Conservation (phyloP, 2,113 vertebrate species). For the Prunella himalayana region DNA sequence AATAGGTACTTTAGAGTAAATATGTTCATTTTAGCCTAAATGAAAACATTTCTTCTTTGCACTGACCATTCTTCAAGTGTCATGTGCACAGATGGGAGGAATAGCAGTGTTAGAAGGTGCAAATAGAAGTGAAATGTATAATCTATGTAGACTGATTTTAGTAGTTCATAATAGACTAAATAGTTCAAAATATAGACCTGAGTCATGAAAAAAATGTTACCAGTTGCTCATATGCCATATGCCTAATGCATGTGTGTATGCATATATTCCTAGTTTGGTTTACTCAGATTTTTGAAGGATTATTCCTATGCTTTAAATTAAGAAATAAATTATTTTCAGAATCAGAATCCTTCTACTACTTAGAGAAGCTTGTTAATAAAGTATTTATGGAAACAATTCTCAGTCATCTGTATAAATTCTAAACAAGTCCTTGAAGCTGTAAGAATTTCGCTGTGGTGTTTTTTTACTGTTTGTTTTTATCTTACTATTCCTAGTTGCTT, state of each 20-base stretch:
- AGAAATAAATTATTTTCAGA: background rate
- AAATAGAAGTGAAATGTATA: background rate
- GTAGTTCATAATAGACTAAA: too few relatives aligned
- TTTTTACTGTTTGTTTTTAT: background rate
- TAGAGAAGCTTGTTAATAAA: background rate
- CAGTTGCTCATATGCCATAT: background rate
- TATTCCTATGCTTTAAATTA: background rate
- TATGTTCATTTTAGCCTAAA: background rate
- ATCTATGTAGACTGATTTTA: background rate
- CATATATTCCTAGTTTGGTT: background rate
- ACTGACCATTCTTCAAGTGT: background rate
- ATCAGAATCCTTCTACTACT: background rate
- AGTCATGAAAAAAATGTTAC: background rate
- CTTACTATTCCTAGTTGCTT: background rate
- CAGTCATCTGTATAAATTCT: background rate
- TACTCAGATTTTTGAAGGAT: background rate
- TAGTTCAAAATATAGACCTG: background rate
- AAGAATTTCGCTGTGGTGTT: rapidly evolving
- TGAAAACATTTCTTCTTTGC: background rate
- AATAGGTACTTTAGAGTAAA: background rate
- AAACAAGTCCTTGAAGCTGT: background rate
- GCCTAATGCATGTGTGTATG: background rate
- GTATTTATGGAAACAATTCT: background rate
- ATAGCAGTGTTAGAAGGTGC: background rate
- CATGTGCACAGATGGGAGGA: background rate